Percentiles rank a stretch among this genome's conserved stretches.
Evolutionary conservation across 2,888 invertebrate genomes (phyloP).

Genomic region (Epinotia bilunana): DNA sequence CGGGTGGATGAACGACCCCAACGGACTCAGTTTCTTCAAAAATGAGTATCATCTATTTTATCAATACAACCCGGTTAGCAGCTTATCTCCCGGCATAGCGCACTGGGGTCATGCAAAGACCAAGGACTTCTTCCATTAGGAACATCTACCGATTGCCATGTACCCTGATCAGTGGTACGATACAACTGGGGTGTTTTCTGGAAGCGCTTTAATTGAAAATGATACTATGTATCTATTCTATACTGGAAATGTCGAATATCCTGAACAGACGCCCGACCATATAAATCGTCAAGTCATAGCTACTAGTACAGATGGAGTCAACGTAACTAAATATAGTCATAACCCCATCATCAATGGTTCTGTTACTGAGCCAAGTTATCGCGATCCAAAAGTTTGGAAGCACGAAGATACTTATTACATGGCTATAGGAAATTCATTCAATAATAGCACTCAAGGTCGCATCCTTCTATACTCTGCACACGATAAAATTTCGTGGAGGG

Average conservation of each 20-base stretch:
- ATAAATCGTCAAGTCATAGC: conserved; percentile 69
- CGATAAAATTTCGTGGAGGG: conserved; percentile 65
- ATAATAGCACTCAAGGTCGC: conserved; percentile 63
- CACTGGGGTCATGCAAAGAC: conserved; percentile 83
- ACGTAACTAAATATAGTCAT: conserved; percentile 60
- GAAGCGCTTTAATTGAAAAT: conserved; percentile 74
- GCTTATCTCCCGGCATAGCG: conserved; percentile 65
- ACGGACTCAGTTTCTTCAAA: conserved; percentile 73
- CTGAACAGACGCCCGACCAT: conserved; percentile 59
- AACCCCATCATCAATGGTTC: conserved; percentile 69
- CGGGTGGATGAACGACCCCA: conserved; percentile 85
- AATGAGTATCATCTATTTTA: conserved; percentile 79
- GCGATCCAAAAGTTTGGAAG: conserved; percentile 81
- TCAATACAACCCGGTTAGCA: conserved; percentile 75
- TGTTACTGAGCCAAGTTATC: conserved; percentile 68
- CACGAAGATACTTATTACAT: conserved; percentile 68
- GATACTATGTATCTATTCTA: conserved; percentile 68
- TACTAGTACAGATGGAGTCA: conserved; percentile 65
- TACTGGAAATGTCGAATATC: conserved; percentile 69
- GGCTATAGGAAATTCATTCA: conserved; percentile 73
- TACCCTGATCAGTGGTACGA: conserved; percentile 73
- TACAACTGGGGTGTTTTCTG: conserved; percentile 74
- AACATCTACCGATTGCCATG: conserved; percentile 75
- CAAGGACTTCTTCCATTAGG: conserved; percentile 76
- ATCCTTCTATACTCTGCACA: conserved; percentile 67